These are phyloP conservation scores for Fissipunctia ypsillon DNA, from an alignment of 2,888 invertebrate species.

Conservation along the genomic window DNA sequence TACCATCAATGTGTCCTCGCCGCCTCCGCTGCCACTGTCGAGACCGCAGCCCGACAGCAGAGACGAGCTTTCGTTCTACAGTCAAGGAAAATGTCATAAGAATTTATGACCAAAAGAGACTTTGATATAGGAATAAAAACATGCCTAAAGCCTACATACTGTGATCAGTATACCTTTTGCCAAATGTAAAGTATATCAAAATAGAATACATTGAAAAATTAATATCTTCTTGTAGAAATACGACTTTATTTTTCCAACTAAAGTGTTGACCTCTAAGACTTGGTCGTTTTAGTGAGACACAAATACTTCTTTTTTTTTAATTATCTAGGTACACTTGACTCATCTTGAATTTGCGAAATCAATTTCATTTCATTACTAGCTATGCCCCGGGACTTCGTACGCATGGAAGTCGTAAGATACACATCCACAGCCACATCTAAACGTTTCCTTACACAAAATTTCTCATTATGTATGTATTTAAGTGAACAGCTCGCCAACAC, in stretches of 20 bases:
- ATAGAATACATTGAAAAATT: neutral
- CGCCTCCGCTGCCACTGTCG: slow-evolving; percentile 89
- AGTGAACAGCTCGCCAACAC: too few species aligned
- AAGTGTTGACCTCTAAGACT: neutral
- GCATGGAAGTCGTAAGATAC: too few species aligned
- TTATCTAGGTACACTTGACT: neutral
- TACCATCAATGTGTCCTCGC: slow-evolving; percentile 93
- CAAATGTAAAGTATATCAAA: neutral
- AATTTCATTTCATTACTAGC: neutral
- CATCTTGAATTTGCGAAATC: neutral
- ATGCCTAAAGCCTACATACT: neutral
- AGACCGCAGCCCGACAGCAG: slow-evolving; percentile 85
- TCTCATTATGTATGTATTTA: too few species aligned
- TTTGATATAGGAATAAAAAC: neutral
- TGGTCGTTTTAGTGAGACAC: neutral
- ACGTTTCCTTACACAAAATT: too few species aligned
- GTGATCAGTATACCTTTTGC: neutral
- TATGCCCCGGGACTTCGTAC: too few species aligned
- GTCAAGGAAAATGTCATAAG: neutral
- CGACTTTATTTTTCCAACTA: neutral
- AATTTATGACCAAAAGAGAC: neutral
- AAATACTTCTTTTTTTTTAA: neutral
- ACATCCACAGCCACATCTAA: too few species aligned
- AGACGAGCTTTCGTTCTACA: slow-evolving; percentile 94
- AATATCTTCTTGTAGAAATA: too few species aligned